Evolutionary conservation across 2,113 vertebrate species (phyloP).

Genomic region (Prunella himalayana): DNA sequence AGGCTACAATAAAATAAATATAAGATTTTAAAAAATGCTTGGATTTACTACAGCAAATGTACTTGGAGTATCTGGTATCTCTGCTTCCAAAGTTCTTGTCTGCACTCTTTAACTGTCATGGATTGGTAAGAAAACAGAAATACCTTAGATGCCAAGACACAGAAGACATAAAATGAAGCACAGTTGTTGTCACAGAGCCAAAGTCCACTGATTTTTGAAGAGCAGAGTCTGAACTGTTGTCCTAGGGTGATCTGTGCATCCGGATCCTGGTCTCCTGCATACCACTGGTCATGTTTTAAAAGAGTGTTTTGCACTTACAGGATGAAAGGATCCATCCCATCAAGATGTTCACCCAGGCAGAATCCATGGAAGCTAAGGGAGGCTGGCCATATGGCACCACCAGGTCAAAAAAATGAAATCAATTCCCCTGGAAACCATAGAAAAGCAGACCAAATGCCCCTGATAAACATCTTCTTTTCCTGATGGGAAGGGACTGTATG

Average conservation of each 20-base stretch:
- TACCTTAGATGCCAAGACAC: not conserved
- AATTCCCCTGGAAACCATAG: not conserved
- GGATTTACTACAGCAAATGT: not conserved
- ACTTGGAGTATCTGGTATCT: not conserved
- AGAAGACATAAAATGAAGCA: not conserved
- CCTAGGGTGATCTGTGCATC: not conserved
- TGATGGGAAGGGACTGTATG: not conserved
- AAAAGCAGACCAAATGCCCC: not conserved
- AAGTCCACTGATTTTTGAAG: not conserved
- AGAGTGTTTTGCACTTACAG: not conserved
- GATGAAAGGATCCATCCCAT: not conserved
- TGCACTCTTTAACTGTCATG: not conserved
- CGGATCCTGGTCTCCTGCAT: not conserved
- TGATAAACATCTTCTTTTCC: not conserved
- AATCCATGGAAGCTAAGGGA: not conserved
- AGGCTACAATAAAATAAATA: not conserved
- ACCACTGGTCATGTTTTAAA: not conserved
- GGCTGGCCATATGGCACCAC: not conserved
- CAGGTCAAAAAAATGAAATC: not conserved
- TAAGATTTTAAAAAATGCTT: not conserved
- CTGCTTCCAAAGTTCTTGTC: not conserved
- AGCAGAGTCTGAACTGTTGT: not conserved
- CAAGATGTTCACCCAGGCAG: slow-evolving; percentile 5
- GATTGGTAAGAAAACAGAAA: not conserved
- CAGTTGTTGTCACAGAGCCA: not conserved